Base-by-base conservation (phyloP, 2,797 vertebrate species). In the Urophycis tenuis region DNA sequence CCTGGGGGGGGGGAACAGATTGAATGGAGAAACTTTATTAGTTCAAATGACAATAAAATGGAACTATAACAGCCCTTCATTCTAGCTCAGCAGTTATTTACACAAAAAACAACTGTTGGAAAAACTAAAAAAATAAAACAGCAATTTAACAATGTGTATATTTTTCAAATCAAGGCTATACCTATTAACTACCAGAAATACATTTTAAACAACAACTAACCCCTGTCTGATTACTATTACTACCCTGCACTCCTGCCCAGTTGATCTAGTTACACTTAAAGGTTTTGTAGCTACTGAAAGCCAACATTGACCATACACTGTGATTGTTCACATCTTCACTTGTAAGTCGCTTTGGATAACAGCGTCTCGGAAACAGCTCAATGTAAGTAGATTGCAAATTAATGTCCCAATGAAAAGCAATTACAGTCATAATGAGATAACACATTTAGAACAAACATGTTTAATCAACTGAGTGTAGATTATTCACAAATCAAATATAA, bases 1-100 rank as follows among this genome's bases (percentile, higher is more conserved):
- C 79, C 97, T 99, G 85, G 1, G 11, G 14, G 32, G 85, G 1
- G 11, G 14, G 32, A 73, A 73, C n/a, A 81, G 32, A 41, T 9
- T 35, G 72, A 5, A 35, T 71, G 5, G 36, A 71, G 30, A 22
- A 71, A 71, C 69, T 17, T 71, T 67, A 67, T 67, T 12, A 67
- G 60, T 67, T 67, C 10, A 67, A 29, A 11, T 67, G 53, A 64
- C 22, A n/a, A 22, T 4, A n/a, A 19, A n/a, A 60, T n/a, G 53
- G 53, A 60, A 60, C 22, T 49, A 22, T 19, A 3, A 17, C 5
- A 19, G 7, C 7, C 49, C 49, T 60, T 60, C 6, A 60, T 25
- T 60, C 53, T 22, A 60, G 53, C 19, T 60, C 7, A 7, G 53
- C 17, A 17, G 7, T 60, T 22, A 60, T n/a, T n/a, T 22, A n/a